Conservation (phyloP, 1,140 invertebrate species). For the Ctenoplectra terminalis region DNA sequence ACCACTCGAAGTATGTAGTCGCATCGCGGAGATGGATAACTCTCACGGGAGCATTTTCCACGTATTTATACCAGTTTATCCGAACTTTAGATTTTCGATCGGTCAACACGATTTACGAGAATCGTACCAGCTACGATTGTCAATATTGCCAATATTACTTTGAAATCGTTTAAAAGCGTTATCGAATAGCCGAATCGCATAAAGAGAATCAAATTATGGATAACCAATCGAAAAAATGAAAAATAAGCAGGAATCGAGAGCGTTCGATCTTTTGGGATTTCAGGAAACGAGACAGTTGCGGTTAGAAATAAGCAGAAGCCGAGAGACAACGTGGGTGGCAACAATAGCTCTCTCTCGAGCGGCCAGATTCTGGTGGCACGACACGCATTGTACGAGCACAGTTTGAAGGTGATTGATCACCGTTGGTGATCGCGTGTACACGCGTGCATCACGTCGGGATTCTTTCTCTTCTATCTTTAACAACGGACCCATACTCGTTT, state of each 20-base stretch:
- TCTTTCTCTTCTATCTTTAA: conserved; percentile 32
- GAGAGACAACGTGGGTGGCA: conserved; percentile 75
- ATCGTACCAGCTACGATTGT: conserved; percentile 39
- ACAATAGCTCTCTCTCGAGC: conserved; percentile 71
- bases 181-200: not conserved
- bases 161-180: not conserved
- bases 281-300: conserved; percentile 13
- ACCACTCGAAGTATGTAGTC: not conserved
- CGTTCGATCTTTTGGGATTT: conserved; percentile 19
- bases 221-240: not conserved
- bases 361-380: conserved; percentile 70
- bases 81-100: conserved; percentile 58
- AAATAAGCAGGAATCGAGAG: not conserved
- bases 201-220: not conserved
- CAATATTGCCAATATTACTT: not conserved
- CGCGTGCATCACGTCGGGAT: conserved; percentile 44
- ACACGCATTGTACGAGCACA: conserved; percentile 69
- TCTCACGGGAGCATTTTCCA: conserved; percentile 71
- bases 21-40: conserved; percentile 21
- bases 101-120: conserved; percentile 66
- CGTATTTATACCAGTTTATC: conserved; percentile 72
- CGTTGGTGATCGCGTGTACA: conserved; percentile 63
- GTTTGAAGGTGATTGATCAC: conserved; percentile 73
- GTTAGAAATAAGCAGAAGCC: conserved; percentile 29
- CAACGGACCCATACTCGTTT: conserved; percentile 37